Evolutionary conservation across 2,888 invertebrate species (phyloP).

Genomic region (Stegophylla sp.): DNA sequence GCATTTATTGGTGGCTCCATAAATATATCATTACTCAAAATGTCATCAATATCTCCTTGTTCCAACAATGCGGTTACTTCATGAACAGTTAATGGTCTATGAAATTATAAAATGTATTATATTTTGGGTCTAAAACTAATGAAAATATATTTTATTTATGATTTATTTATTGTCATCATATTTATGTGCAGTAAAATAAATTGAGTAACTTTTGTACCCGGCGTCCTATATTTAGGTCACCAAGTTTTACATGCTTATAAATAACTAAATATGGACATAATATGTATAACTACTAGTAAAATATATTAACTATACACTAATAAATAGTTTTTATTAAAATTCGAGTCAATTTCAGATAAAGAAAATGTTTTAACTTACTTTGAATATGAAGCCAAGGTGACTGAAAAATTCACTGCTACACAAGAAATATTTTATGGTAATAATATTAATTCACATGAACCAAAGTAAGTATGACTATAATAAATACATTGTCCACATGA

Average conservation of each 20-base stretch:
- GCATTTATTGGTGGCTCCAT: slow-evolving; percentile 8
- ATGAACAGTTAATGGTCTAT: slow-evolving; percentile 6
- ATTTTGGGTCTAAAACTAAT: not conserved
- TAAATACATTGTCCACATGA: not conserved
- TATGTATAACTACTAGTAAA: not conserved
- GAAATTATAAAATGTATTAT: slow-evolving; percentile 1
- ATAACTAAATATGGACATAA: not conserved
- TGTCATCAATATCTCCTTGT: slow-evolving; percentile 14
- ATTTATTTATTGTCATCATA: not conserved
- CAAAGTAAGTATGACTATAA: not conserved
- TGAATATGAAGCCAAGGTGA: slow-evolving; percentile 2
- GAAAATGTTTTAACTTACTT: not conserved
- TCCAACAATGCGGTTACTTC: not conserved
- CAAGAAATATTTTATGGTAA: not conserved
- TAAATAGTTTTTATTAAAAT: not conserved
- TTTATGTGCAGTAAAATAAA: not conserved
- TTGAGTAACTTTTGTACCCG: not conserved
- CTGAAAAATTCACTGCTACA: slow-evolving; percentile 1
- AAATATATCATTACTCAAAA: slow-evolving; percentile 5
- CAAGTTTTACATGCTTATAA: not conserved
- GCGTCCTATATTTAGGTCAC: slow-evolving; percentile 1
- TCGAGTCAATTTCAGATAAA: not conserved
- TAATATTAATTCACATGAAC: not conserved
- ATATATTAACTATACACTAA: not conserved
- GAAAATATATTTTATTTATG: not conserved